Percentiles rank a stretch among this genome's conserved stretches.
Evolutionary conservation across 2,797 vertebrate species (phyloP).

Genomic region (Sciurus vulgaris): DNA sequence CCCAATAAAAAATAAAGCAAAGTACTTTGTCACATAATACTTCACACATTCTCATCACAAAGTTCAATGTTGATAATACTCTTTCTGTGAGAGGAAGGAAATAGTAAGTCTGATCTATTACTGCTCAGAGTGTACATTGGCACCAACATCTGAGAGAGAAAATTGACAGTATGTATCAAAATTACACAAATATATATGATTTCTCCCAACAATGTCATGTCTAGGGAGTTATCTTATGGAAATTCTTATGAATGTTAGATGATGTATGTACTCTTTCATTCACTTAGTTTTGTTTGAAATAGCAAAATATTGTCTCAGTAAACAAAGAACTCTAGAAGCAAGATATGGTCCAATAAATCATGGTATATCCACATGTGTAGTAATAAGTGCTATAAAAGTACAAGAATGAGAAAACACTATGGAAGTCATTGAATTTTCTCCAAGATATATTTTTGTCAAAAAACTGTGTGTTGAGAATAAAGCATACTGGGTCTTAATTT

Average conservation of each 20-base stretch:
- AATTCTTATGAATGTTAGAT: background rate
- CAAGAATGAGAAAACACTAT: background rate
- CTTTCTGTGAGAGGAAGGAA: background rate
- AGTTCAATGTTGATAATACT: background rate
- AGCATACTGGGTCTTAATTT: background rate
- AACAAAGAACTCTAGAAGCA: background rate
- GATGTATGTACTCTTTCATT: constrained; percentile 17
- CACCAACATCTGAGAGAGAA: background rate
- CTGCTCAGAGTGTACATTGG: background rate
- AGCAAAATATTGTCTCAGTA: background rate
- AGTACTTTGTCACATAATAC: background rate
- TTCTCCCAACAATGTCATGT: background rate
- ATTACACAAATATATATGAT: background rate
- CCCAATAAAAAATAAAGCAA: constrained; percentile 12
- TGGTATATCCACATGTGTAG: background rate
- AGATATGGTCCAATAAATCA: background rate
- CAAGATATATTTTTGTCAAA: background rate
- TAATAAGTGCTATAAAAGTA: background rate
- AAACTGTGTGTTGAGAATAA: background rate
- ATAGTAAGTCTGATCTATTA: background rate
- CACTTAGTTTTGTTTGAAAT: constrained; percentile 35
- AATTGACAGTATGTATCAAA: background rate
- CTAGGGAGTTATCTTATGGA: background rate
- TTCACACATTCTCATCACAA: background rate
- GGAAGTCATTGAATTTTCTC: constrained; percentile 6